Evolutionary conservation across 2,888 invertebrate genomes (phyloP), one percentile per base, ranked within the genome.

Genomic region (Serrognathus titanus): DNA sequence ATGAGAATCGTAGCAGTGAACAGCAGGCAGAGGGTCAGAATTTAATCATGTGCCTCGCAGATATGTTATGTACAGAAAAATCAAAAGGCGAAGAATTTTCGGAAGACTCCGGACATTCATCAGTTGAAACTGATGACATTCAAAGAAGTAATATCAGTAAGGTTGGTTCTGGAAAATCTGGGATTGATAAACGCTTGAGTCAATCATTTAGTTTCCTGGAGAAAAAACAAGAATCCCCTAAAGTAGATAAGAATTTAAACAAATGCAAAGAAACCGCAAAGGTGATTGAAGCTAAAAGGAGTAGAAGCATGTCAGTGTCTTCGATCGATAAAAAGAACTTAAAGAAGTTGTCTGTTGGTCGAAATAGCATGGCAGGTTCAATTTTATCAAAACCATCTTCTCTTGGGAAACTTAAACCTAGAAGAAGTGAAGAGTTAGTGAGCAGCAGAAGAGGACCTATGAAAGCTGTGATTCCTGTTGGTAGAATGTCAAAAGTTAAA

Each of bases 391-490:
- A 45, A 35, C 43, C 54, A 13, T 7, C 54, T 2, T 51, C 55
- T 10, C 24, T 51, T 24, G 10, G 46, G 10, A 13, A 66, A 63
- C 50, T 51, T 64, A 31, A 64, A 64, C 48, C 63, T 63, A 1
- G 63, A 62, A 45, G 61, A 56, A 41, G 16, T 51, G 8, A 59
- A 57, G 6, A 52, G 52, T 3, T 62, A 57, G 41, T 36, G 39
- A 6, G 40, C 43, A 11, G 39, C 40, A 59, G 58, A 20, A 63
- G 58, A 31, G 66, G 66, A 36, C 66, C 66, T 11, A 49, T 66
- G n/a, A 66, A 63, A 56, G 66, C 66, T 9, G 50, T 64, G 10
- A 58, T 66, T 41, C 66, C 66, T 16, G 47, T 66, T 11, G 62
- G 60, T 45, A 54, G 57, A 50, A 64, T 66, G 63, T 50, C 63